Base-by-base conservation (phyloP, 2,113 vertebrate species). In the Probosciger aterrimus region DNA sequence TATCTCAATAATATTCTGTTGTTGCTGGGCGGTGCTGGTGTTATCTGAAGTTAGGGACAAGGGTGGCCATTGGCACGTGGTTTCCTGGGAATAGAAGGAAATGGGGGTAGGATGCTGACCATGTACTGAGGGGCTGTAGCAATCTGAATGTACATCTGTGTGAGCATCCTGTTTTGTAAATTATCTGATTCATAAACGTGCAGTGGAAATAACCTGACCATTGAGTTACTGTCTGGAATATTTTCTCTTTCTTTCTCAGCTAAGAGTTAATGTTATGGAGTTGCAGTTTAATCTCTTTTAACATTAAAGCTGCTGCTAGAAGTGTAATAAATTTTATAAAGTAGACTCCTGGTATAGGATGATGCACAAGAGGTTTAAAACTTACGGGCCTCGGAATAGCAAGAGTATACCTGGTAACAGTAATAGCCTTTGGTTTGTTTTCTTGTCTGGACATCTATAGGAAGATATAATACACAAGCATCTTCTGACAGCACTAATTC, bases 11-110 rank as follows among this genome's bases (percentile, higher is more conserved):
- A 79, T 93, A 95, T 37, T 96, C 83, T 89, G 82, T 92, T 96
- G 90, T 95, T 96, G 86, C 94, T 96, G 93, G 91, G 92, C 94
- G 93, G 94, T 92, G 90, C 86, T 23, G 11, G 37, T 85, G 43
- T 88, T 92, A 86, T 91, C 81, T 93, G 77, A 47, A 93, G 81
- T 84, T 85, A 79, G 88, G 86, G 78, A 82, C 53, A 47, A 59
- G 92, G 65, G 86, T 95, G 83, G 80, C 80, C 73, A 55, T 43
- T 88, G 89, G 94, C 89, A 91, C 15, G 7, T 87, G 81, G 69
- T 91, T 97, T 95, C 89, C 94, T 82, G 77, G 95, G 91, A 96
- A 95, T 74, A 82, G 74, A 94, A 94, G 93, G 95, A 94, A 96
- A 79, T 18, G 63, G 74, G 77, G 91, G 44, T 96, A 92, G 93